These are phyloP conservation scores for Chloroceryle aenea DNA, from an alignment of 2,113 vertebrate species.

Conservation along the genomic window DNA sequence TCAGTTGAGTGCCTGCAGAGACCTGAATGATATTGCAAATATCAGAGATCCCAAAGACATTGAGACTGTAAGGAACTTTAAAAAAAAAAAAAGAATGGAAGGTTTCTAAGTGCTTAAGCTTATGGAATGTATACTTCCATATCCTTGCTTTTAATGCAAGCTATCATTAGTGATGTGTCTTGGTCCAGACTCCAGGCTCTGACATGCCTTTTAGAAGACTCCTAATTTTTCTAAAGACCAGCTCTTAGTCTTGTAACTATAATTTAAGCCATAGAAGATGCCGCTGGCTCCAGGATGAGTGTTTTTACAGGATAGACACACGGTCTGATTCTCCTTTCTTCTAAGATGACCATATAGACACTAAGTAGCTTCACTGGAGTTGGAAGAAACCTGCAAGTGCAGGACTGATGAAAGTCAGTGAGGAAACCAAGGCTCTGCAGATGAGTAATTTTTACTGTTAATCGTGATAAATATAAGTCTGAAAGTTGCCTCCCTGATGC, in stretches of 20 bases:
- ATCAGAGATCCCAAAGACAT: neutral
- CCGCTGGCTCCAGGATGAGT: neutral
- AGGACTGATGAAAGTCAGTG: neutral
- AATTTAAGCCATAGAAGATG: neutral
- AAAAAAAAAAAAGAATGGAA: neutral
- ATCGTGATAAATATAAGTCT: neutral
- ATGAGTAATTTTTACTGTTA: neutral
- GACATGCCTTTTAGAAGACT: neutral
- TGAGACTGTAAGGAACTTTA: neutral
- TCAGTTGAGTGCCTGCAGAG: neutral
- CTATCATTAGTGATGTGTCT: neutral
- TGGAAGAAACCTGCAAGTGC: neutral
- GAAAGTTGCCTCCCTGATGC: neutral
- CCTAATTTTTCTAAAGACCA: neutral
- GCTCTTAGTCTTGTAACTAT: neutral
- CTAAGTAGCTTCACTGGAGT: neutral
- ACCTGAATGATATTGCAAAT: neutral
- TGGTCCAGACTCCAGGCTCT: neutral
- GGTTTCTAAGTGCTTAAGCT: neutral
- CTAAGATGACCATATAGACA: accelerated
- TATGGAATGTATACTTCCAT: neutral
- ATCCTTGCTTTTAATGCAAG: neutral
- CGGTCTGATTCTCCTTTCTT: neutral
- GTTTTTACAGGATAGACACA: neutral
- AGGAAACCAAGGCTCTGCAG: neutral